Percentiles rank a stretch among this genome's conserved stretches.
phyloP scores from a whole-genome alignment of 2,888 invertebrate species.

The Yponomeuta cagnagella region DNA sequence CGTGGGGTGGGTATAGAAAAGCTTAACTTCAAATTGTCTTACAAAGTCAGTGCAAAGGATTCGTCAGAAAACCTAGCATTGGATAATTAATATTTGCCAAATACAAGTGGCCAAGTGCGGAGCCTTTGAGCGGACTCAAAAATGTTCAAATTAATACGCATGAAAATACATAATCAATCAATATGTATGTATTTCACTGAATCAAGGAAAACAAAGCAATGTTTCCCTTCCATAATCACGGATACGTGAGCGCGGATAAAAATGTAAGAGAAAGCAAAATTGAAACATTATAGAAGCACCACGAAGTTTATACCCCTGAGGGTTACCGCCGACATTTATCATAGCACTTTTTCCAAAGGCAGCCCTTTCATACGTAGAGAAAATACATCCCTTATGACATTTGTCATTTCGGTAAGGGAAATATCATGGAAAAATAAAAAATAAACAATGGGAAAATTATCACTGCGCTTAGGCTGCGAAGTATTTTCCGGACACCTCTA shows the following conservation, averaged over 20 bases:
- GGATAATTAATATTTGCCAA: too few relatives aligned
- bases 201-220: neutral
- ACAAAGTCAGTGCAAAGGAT: too few relatives aligned
- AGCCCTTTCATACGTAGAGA: neutral
- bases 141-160: too few relatives aligned
- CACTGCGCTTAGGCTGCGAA: neutral
- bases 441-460: neutral
- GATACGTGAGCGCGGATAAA: neutral
- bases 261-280: conserved; percentile 3
- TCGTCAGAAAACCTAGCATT: too few relatives aligned
- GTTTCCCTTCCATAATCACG: neutral
- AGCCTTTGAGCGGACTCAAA: too few relatives aligned
- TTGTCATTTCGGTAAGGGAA: neutral
- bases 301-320: conserved; percentile 14
- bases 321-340: conserved; percentile 2
- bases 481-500: too few relatives aligned
- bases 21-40: too few relatives aligned
- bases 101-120: too few relatives aligned
- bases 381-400: neutral
- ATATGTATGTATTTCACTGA: too few relatives aligned
- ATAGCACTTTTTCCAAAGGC: neutral
- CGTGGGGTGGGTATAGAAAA: too few relatives aligned
- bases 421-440: neutral
- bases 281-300: conserved; percentile 11
- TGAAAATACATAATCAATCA: too few relatives aligned